phyloP scores from a whole-genome alignment of 2,888 invertebrate genomes.

The Ormyrus rosae region DNA sequence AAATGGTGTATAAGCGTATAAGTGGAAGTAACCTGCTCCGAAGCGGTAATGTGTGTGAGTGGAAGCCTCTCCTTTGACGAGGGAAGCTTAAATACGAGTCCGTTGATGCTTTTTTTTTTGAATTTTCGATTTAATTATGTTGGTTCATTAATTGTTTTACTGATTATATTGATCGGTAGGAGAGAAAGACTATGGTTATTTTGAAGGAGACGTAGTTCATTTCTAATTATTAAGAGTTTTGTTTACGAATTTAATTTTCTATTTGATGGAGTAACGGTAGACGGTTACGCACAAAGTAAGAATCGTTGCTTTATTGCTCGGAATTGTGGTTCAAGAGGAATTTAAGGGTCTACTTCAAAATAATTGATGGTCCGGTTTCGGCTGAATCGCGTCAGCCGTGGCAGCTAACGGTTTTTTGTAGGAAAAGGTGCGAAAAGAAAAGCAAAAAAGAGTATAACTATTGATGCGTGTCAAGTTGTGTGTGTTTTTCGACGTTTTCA shows the following conservation, averaged over 20 bases:
- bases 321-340: background rate
- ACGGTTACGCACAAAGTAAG: constrained; percentile 35
- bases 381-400: no score
- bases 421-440: background rate
- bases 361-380: background rate
- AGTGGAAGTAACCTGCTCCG: background rate
- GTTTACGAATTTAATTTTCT: background rate
- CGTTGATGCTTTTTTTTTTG: background rate
- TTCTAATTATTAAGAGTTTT: background rate
- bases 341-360: constrained; percentile 21
- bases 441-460: background rate
- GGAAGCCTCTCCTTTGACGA: background rate
- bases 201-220: constrained; percentile 13
- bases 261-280: background rate
- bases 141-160: background rate
- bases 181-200: constrained; percentile 6
- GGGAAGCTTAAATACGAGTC: background rate
- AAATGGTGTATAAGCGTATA: background rate
- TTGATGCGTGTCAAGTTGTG: background rate
- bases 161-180: background rate
- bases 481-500: constrained; percentile 21
- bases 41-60: no score
- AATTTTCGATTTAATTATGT: background rate
- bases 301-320: constrained; percentile 9
- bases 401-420: no score